Evolutionary conservation across 2,888 invertebrate species (phyloP), one percentile per base, ranked within the genome.

Genomic region (Artemia sinica): DNA sequence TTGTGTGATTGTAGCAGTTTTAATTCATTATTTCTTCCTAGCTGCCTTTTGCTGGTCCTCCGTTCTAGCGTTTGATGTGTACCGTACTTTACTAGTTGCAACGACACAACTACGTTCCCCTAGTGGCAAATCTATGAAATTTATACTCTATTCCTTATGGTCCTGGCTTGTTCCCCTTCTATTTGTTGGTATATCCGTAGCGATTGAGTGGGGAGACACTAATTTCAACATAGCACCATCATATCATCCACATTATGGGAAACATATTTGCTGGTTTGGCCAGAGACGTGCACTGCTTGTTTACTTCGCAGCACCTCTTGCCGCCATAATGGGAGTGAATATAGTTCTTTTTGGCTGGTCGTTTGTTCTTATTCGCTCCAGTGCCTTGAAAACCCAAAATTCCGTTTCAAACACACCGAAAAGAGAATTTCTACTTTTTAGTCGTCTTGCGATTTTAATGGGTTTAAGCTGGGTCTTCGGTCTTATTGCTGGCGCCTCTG

Each of bases 41-140:
- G 77, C 81, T 1, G 78, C 82, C 2, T 82, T 82, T 74, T 78
- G 78, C 71, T 83, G 83, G 83, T 81, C 81, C 79, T 78, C 81
- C 68, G 77, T 80, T 5, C 78, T 82, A 75, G 79, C 82, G 0
- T 79, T 80, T 74, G 82, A 82, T 72, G 79, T 78, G 13, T 79
- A 77, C 76, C 76, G 77, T 72, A 80, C 78, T n/a, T 75, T 79
- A 50, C 75, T 76, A 50, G 73, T 78, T 72, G 80, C 80, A 5
- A 80, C 80, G 0, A 76, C 76, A 49, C 79, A 80, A 73, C 74
- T 81, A 9, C 73, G 80, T 66, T 77, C 80, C 0, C 76, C 78
- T 4, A 74, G 75, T 12, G 80, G 80, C 7, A 75, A 76, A 7
- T 77, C 77, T 71, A 74, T 75, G 74, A 76, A 78, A 70, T 80